phyloP scores from a whole-genome alignment of 2,888 invertebrate genomes.

The Eilema caniola region DNA sequence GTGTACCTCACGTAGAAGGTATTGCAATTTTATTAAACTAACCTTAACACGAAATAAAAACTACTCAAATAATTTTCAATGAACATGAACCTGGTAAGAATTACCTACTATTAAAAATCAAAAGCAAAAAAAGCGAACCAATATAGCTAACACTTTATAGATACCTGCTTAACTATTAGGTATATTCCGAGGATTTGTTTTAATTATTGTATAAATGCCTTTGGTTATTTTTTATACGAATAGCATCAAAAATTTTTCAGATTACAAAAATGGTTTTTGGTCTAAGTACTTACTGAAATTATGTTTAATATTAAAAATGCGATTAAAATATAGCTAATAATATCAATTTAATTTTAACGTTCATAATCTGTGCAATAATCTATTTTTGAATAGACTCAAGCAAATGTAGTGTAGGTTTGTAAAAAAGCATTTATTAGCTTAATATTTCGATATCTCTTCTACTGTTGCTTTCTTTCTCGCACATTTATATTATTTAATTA shows the following conservation, averaged over 20 bases:
- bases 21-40: too few species aligned
- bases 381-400: neutral
- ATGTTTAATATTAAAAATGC: neutral
- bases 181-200: too few species aligned
- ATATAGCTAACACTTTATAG: too few species aligned
- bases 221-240: too few species aligned
- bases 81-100: too few species aligned
- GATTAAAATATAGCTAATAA: neutral
- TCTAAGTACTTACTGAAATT: neutral
- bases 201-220: too few species aligned
- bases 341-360: neutral
- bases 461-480: neutral
- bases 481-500: too few species aligned
- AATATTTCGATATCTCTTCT: neutral
- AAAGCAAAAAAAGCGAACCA: too few species aligned
- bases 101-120: too few species aligned
- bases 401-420: neutral
- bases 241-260: neutral
- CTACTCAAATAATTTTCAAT: too few species aligned
- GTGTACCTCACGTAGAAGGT: neutral
- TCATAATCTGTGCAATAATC: neutral
- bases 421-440: slow-evolving; percentile 2
- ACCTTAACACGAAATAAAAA: too few species aligned
- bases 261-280: neutral
- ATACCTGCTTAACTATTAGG: too few species aligned